Percentiles rank a stretch among this genome's conserved stretches.
Conservation (phyloP, 2,797 vertebrate species). For the Halcyon badia region DNA sequence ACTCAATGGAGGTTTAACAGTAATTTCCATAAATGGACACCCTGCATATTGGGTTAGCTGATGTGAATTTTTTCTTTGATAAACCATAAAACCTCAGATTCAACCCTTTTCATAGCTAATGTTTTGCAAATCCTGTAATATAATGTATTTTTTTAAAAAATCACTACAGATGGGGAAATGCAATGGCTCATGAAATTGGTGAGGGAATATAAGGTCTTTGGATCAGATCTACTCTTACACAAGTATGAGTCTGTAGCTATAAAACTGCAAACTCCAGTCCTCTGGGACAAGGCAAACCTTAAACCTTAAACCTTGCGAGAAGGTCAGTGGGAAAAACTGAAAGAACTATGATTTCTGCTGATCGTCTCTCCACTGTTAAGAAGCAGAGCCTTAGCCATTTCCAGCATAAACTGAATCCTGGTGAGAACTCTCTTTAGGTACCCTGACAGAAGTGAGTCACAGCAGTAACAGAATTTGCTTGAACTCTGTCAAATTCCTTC, state of each 20-base stretch:
- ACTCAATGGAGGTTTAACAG: neutral
- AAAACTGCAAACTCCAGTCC: neutral
- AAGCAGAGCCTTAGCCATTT: neutral
- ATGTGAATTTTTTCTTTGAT: slow-evolving; percentile 1
- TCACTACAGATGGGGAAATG: slow-evolving; percentile 43
- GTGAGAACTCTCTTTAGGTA: neutral
- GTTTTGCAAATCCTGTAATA: slow-evolving; percentile 48
- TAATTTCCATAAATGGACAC: slow-evolving; percentile 17
- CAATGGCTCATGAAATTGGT: slow-evolving; percentile 63
- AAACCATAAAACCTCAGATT: slow-evolving; percentile 40
- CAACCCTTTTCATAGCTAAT: slow-evolving; percentile 41
- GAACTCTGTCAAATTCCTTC: neutral
- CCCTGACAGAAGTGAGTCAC: neutral
- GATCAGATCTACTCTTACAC: slow-evolving; percentile 31
- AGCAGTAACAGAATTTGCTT: neutral
- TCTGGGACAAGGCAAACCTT: neutral
- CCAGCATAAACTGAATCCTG: neutral
- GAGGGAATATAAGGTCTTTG: slow-evolving; percentile 38
- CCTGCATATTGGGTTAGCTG: neutral
- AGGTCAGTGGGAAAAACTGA: neutral
- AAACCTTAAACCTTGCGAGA: slow-evolving; percentile 17
- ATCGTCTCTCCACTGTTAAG: neutral
- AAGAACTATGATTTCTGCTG: neutral
- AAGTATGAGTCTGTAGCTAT: neutral
- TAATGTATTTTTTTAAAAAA: slow-evolving; percentile 14